phyloP scores from a whole-genome alignment of 2,797 vertebrate genomes.

The Pristis pectinata region DNA sequence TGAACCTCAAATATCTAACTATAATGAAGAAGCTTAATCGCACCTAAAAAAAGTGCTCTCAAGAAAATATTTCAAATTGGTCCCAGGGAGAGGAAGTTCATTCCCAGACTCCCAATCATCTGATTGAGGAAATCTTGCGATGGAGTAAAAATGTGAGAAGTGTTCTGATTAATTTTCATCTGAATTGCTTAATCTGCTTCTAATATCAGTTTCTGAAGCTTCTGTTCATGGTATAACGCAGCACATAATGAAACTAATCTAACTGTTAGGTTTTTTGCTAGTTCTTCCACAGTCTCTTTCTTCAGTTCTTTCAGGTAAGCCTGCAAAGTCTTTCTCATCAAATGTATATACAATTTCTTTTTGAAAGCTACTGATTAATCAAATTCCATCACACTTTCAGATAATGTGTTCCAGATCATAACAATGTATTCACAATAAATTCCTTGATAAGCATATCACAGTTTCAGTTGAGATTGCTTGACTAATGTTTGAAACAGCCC shows the following conservation, averaged over 20 bases:
- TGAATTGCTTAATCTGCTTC: background rate
- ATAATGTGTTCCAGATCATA: background rate
- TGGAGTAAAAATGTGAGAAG: background rate
- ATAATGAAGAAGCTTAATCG: background rate
- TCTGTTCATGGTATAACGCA: background rate
- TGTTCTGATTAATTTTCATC: background rate
- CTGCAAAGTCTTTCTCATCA: background rate
- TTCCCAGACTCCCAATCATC: background rate
- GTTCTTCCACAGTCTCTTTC: background rate
- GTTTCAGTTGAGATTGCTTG: background rate
- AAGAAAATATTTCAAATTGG: slow-evolving; percentile 5
- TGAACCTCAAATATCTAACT: background rate
- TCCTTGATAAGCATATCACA: background rate
- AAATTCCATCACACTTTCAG: background rate
- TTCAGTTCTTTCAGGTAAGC: background rate
- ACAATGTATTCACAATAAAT: background rate
- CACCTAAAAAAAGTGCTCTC: background rate
- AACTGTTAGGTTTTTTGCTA: background rate
- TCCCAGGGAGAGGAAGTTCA: background rate
- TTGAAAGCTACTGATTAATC: background rate
- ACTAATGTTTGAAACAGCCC: background rate
- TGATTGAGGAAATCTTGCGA: background rate
- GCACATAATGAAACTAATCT: background rate
- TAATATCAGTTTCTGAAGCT: background rate
- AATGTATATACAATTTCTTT: background rate